A percentile compares a stretch with the other conserved stretches of the same genome.
phyloP scores from a whole-genome alignment of 1,140 invertebrate genomes.

The Arctopsyche grandis region DNA sequence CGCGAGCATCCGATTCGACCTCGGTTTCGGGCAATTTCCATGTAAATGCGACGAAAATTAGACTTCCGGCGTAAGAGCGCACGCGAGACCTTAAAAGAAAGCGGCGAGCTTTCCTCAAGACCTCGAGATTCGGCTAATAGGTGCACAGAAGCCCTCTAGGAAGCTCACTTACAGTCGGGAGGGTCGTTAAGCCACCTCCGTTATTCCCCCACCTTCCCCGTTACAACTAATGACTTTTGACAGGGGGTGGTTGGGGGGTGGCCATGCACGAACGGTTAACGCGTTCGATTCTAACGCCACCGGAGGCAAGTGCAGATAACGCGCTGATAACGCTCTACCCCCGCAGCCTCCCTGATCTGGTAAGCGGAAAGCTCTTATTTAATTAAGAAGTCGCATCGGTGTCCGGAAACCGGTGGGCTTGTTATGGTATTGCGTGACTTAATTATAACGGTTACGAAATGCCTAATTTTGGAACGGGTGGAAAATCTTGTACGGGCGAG shows the following conservation, averaged over 20 bases:
- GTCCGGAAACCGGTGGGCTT: no score
- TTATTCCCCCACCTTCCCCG: no score
- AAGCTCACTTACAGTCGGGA: neutral
- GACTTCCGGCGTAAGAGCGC: neutral
- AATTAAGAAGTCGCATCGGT: neutral
- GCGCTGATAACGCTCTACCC: neutral
- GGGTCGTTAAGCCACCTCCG: slow-evolving; percentile 1
- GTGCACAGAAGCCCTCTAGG: neutral
- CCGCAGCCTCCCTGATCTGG: neutral
- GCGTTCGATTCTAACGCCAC: slow-evolving; percentile 4
- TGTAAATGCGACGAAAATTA: slow-evolving; percentile 33
- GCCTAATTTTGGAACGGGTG: no score
- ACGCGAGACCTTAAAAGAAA: neutral
- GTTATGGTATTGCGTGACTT: no score
- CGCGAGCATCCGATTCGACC: slow-evolving; percentile 1
- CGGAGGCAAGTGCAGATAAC: slow-evolving; percentile 11
- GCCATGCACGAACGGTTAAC: slow-evolving; percentile 5
- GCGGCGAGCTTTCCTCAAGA: slow-evolving; percentile 9
- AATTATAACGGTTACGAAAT: no score
- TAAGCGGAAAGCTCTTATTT: slow-evolving; percentile 5
- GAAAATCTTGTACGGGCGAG: no score
- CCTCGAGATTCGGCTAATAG: slow-evolving; percentile 14
- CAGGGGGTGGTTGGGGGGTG: neutral
- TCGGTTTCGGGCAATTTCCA: slow-evolving; percentile 24
- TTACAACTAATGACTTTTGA: slow-evolving; percentile 26